Base-by-base conservation (phyloP, 2,797 vertebrate species). In the Chaetophractus vellerosus region DNA sequence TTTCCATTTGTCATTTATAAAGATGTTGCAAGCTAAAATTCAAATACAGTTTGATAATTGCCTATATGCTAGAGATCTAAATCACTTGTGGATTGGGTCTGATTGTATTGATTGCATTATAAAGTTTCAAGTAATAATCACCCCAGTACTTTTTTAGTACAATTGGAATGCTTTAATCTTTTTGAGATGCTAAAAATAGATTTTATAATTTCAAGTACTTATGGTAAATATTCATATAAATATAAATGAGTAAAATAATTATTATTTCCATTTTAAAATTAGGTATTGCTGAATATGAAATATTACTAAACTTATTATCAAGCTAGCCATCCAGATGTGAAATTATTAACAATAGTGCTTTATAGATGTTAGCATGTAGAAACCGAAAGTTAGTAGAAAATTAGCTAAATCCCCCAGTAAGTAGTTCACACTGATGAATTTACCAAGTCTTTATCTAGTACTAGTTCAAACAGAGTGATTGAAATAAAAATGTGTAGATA, bases 131-230 rank as follows among this genome's bases (percentile, higher is more conserved):
- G 45, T 90, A 88, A 97, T 91, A 10, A 71, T 90, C 31, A 52
- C 79, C 45, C 66, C 48, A 41, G 48, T 88, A 82, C 24, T 52
- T 88, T 45, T 95, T 92, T 76, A 52, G 18, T 80, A 52, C 6
- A 91, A 55, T 97, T 86, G 94, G n/a, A 84, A 93, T 94, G n/a
- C 18, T 68, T 90, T 83, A 80, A 80, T 80, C 63, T 93, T 90
- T 96, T 76, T 83, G 87, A 90, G 45, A 90, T 88, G 14, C 38
- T 94, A 76, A 90, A 95, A 96, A 95, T 89, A 94, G 81, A 64
- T 92, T 96, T 90, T 52, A 71, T 75, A 66, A 79, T 93, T 93
- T 92, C 59, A 94, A 24, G 48, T 92, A 94, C 61, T 71, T 91
- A 61, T 26, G 23, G 66, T 75, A 94, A 92, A 78, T 93, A 78